Evolutionary conservation across 2,888 invertebrate genomes (phyloP).

Genomic region (Petrolisthes manimaculis): DNA sequence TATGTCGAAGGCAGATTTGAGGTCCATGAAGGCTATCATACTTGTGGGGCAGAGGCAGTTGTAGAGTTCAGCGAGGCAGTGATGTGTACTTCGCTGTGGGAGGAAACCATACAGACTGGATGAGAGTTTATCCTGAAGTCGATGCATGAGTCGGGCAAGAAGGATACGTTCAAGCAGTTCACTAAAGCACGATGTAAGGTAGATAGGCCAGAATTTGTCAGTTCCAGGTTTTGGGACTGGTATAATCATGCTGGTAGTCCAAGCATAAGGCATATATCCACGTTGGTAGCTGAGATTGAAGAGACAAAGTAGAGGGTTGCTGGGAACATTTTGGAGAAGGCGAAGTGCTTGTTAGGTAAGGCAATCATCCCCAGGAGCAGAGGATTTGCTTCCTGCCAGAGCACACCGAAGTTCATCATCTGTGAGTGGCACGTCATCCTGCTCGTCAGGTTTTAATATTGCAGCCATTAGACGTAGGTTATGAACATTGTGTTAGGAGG

Average conservation of each 20-base stretch:
- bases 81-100: no score
- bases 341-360: background rate
- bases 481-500: no score
- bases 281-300: background rate
- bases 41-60: no score
- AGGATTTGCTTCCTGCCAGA: background rate
- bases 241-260: background rate
- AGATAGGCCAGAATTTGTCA: background rate
- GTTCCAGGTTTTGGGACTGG: slow-evolving; percentile 6
- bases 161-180: no score
- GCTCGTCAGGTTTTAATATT: no score
- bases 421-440: background rate
- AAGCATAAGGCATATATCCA: slow-evolving; percentile 2
- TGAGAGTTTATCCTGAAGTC: no score
- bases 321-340: background rate
- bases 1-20: no score
- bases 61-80: no score
- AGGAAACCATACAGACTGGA: no score
- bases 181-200: slow-evolving; percentile 13
- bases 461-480: no score
- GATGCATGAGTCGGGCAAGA: no score
- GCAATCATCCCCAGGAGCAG: background rate
- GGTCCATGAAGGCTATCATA: no score
- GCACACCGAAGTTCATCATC: background rate
- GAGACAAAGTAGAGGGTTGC: background rate